Base-by-base conservation (phyloP, 1,140 invertebrate genomes). In the Campodea augens region DNA sequence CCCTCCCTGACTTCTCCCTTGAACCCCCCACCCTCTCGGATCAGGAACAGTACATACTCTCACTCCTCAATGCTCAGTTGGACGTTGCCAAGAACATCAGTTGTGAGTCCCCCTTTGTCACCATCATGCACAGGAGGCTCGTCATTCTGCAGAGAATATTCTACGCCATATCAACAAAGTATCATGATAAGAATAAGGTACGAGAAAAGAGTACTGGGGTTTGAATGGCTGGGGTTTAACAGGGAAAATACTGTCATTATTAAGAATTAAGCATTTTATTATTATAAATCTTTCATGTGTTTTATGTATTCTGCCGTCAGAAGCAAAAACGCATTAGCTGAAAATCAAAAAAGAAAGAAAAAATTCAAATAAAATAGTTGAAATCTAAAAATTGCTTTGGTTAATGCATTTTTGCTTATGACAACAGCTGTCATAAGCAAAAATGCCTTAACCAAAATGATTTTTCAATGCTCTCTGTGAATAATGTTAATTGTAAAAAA, bases 121-220 rank as follows among this genome's bases (percentile, higher is more conserved):
- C 62, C 29, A 55, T 68, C 32, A 56, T 76, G 3, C 62, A 68
- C 49, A 70, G 74, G 55, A 55, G 73, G 44, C 57, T 76, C 40
- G 58, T 72, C 15, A 62, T 77, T 18, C 54, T 76, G n/a, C 69
- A 72, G 51, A 55, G 74, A 45, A 71, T 76, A 41, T 70, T 73
- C 55, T 62, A 72, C 60, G 72, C 73, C 1, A 53, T 74, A 4
- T 63, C 67, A 27, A 59, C 53, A 22, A 70, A 66, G 54, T 74
- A 70, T 57, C 72, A 77, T 55, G 62, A 65, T 27, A 63, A 60
- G 48, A 63, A 68, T 23, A 60, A 59, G 45, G 50, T 57, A n/a
- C n/a, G n/a, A n/a, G n/a, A n/a, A n/a, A n/a, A n/a, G n/a, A n/a
- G n/a, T n/a, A n/a, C n/a, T n/a, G n/a, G n/a, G n/a, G n/a, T n/a